phyloP scores from a whole-genome alignment of 2,113 vertebrate genomes.

The Leptocoma aspasia region DNA sequence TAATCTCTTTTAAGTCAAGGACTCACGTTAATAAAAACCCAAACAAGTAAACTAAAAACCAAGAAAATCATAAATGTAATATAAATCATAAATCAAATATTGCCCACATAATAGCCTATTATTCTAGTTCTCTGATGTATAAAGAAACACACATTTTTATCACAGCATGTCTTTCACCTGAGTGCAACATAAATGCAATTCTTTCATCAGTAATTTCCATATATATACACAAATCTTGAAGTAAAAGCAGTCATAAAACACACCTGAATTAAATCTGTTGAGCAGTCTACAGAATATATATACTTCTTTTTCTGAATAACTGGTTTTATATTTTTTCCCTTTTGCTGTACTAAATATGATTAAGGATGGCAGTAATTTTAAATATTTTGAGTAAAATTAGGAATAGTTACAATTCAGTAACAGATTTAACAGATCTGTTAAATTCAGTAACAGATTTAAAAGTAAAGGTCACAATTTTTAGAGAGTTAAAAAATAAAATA shows the following conservation, averaged over 20 bases:
- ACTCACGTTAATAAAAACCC: background rate
- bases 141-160: slow-evolving; percentile 37
- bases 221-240: background rate
- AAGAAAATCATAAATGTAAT: slow-evolving; percentile 8
- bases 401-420: background rate
- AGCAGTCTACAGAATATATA: background rate
- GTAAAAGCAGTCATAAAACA: background rate
- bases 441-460: background rate
- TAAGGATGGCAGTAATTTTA: background rate
- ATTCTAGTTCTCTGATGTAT: slow-evolving; percentile 46
- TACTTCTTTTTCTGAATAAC: background rate
- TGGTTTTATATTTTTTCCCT: background rate
- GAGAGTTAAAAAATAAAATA: background rate
- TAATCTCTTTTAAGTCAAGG: slow-evolving; percentile 6
- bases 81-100: background rate
- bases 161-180: slow-evolving; percentile 28
- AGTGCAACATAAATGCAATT: slow-evolving; percentile 3
- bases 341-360: background rate
- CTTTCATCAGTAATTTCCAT: slow-evolving; percentile 42
- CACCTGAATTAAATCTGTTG: background rate
- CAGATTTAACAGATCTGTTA: too few relatives aligned
- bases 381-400: background rate
- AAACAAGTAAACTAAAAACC: slow-evolving; percentile 23
- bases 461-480: background rate
- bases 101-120: slow-evolving; percentile 8